Base-by-base conservation (phyloP, 2,113 vertebrate species). In the Gambusia affinis region DNA sequence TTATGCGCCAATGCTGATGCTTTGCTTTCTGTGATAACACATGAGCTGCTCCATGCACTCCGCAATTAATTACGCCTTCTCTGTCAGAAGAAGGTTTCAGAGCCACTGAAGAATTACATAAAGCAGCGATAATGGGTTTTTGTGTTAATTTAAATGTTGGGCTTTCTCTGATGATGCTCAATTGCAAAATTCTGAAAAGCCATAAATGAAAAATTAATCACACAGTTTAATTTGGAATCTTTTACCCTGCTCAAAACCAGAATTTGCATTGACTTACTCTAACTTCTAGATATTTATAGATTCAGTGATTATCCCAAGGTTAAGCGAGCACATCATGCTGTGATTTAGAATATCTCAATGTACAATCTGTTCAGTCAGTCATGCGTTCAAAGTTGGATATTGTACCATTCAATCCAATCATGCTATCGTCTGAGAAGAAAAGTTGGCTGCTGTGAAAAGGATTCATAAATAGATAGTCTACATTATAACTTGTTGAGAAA, bases 291-390 rank as follows among this genome's bases (percentile, higher is more conserved):
- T 69, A 68, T 64, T 73, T 72, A 65, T 29, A 67, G 31, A 10
- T n/a, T 30, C 8, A 15, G 64, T 42, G 63, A 71, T 47, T 4
- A 47, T 47, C 44, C 44, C 63, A 61, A 68, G 3, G n/a, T 78
- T 15, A 75, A 72, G 65, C 68, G 62, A 67, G 76, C 62, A 72
- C 73, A 70, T 70, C 47, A 44, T 64, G 61, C 76, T 72, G 70
- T n/a, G 51, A 8, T 22, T 73, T 37, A 57, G 51, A 57, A 24
- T 3, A 57, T 57, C 22, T n/a, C 19, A 19, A 19, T 47, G 14
- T 47, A 19, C 5, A 47, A 17, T 47, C 17, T 47, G 44, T 47
- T 47, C 44, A 47, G 44, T 47, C 51, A 57, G 24, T 3, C 51
- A n/a, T 57, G 24, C 24, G 3, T 57, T 57, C 22, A 57, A 17